Conservation (phyloP, 2,797 vertebrate genomes). For the Passerculus sandwichensis region DNA sequence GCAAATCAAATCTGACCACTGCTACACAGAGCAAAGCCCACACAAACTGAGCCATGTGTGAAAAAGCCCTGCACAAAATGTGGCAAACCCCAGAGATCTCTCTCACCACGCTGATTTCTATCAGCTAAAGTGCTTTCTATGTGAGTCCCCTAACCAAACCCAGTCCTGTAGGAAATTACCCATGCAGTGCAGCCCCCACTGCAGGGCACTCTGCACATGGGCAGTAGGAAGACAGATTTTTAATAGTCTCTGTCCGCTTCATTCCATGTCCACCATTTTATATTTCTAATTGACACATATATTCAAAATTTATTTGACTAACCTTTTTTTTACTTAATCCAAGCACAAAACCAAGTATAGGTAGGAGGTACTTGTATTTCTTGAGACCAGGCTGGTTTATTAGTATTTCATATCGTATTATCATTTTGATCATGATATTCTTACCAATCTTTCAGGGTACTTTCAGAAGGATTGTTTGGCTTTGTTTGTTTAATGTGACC, state of each 20-base stretch:
- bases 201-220: too few relatives aligned
- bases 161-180: neutral
- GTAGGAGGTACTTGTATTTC: neutral
- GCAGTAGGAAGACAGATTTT: neutral
- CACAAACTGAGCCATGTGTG: neutral
- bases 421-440: neutral
- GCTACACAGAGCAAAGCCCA: neutral
- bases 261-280: neutral
- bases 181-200: neutral
- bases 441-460: neutral
- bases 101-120: neutral
- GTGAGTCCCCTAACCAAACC: neutral
- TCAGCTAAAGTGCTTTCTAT: rapidly evolving
- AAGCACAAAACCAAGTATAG: neutral
- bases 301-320: neutral
- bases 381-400: neutral
- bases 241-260: neutral
- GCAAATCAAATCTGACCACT: neutral
- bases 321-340: neutral
- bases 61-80: neutral
- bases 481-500: neutral
- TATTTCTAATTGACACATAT: neutral
- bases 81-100: neutral
- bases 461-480: neutral
- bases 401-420: neutral